Evolutionary conservation across 2,113 vertebrate genomes (phyloP).

Genomic region (Actenoides hombroni): DNA sequence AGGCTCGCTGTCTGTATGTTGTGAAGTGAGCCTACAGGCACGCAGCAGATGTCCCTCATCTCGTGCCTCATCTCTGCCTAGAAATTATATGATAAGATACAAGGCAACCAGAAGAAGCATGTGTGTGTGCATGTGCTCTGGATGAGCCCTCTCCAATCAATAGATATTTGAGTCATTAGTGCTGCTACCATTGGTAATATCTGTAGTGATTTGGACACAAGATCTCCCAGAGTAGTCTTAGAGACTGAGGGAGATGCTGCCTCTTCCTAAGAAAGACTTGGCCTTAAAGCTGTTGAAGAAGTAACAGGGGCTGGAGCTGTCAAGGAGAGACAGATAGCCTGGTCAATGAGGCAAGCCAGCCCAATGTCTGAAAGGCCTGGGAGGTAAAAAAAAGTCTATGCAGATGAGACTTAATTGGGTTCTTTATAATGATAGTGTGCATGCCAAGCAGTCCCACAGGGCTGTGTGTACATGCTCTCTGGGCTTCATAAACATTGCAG

Average conservation of each 20-base stretch:
- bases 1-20: background rate
- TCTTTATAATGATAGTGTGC: background rate
- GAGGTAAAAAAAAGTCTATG: background rate
- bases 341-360: background rate
- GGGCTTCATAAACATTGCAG: background rate
- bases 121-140: background rate
- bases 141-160: background rate
- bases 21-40: background rate
- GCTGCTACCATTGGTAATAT: background rate
- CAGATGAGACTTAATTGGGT: background rate
- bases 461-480: fast-evolving
- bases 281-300: background rate
- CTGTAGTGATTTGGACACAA: background rate
- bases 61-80: background rate
- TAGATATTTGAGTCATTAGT: background rate
- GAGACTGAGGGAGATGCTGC: background rate
- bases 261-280: background rate
- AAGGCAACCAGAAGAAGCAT: background rate
- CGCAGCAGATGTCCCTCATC: background rate
- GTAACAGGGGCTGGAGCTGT: background rate
- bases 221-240: background rate
- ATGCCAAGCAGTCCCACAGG: background rate
- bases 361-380: background rate
- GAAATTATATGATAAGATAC: background rate
- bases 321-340: background rate